Evolutionary conservation across 2,797 vertebrate genomes (phyloP), one percentile per base, ranked within the genome.

Genomic region (Manis crassicaudata): DNA sequence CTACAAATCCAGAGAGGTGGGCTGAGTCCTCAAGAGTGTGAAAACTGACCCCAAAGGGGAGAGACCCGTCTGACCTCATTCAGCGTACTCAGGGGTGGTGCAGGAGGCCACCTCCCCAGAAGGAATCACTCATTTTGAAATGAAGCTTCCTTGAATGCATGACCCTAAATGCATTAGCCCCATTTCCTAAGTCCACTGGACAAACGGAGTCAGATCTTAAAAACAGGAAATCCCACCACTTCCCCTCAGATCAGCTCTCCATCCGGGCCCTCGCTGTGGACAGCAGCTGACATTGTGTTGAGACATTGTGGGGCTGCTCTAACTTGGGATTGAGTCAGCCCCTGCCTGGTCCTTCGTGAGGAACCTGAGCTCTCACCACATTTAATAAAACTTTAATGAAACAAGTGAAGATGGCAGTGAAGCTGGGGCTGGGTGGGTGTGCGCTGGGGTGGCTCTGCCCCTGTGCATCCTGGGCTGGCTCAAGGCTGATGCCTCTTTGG

Each of bases 351-450:
- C 32, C 40, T 73, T 25, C 0, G 25, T 7, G 52, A 29, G 18
- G 9, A 85, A 81, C 5, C 23, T 0, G 25, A 32, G 10, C 4
- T 0, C 11, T 27, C 43, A 20, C 40, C 46, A 12, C 0, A 0
- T 25, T 32, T 3, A 5, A 16, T 40, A 12, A 70, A 62, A 17
- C 4, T 40, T 90, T 23, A 23, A 46, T 7, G 7, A 40, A 43
- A 21, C 25, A 58, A 56, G 32, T 50, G 20, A 25, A 0, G 17
- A 6, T 14, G 37, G 10, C 23, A 6, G 8, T 1, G 23, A 27
- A 75, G 54, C 1, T 37, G 32, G 58, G 80, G 27, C 40, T 5
- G 1, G 13, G 21, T 23, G 62, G n/a, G 46, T 11, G 11, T 46
- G 50, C 43, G 0, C 5, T 9, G 6, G 0, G 40, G 37, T 76